Percentiles rank a stretch among this genome's conserved stretches.
phyloP scores from a whole-genome alignment of 2,888 invertebrate species.

The Chaitophorus viminalis region DNA sequence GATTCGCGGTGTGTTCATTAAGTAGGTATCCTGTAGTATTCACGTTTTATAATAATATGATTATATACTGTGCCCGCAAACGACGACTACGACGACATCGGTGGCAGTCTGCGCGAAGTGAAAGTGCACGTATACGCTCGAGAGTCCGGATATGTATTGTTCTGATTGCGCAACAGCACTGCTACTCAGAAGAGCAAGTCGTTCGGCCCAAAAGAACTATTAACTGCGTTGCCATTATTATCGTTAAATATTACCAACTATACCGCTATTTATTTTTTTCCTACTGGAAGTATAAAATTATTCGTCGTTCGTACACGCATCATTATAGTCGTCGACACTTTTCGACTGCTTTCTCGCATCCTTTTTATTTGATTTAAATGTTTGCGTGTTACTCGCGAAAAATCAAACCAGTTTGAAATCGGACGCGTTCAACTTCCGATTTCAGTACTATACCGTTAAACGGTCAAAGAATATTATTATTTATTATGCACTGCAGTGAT shows the following conservation, averaged over 20 bases:
- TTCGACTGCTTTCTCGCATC: conserved; percentile 5
- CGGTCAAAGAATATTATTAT: background rate
- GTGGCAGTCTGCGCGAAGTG: conserved; percentile 45
- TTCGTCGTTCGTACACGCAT: background rate
- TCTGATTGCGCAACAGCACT: conserved; percentile 43
- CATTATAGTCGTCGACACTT: background rate
- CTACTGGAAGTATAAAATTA: background rate
- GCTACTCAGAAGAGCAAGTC: conserved; percentile 14
- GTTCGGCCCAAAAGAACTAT: conserved; percentile 26
- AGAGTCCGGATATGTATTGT: conserved; percentile 58
- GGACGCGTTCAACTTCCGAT: background rate
- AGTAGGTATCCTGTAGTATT: background rate
- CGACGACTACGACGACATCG: background rate
- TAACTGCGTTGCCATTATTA: conserved; percentile 25
- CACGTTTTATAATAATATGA: conserved; percentile 4
- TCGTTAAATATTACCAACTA: background rate
- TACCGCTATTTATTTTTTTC: background rate
- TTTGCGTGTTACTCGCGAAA: background rate
- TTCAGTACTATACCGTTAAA: background rate
- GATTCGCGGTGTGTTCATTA: conserved; percentile 25
- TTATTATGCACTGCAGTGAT: no score
- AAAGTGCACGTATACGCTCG: conserved; percentile 41
- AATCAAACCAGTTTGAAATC: conserved; percentile 37
- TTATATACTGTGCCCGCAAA: conserved; percentile 22
- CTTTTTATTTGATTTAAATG: background rate